Percentiles rank a stretch among this genome's conserved stretches.
Evolutionary conservation across 1,140 invertebrate species (phyloP).

Genomic region (Leguminivora glycinivorella): DNA sequence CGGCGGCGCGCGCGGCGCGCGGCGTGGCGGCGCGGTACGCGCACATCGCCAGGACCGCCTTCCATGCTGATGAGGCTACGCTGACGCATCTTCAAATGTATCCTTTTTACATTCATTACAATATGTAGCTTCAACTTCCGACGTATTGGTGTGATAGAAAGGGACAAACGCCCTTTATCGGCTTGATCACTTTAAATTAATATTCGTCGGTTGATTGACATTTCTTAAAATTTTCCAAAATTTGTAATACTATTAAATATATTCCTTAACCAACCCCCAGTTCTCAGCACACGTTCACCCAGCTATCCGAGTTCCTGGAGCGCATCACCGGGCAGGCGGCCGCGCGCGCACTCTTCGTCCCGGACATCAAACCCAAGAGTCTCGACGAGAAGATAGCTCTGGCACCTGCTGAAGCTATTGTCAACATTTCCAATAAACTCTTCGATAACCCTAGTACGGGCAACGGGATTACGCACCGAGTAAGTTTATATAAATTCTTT

Average conservation of each 20-base stretch:
- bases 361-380: constrained; percentile 75
- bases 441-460: constrained; percentile 61
- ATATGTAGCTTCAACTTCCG: too few relatives aligned
- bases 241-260: neutral
- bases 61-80: constrained; percentile 94
- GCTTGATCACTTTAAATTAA: too few relatives aligned
- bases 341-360: constrained; percentile 48
- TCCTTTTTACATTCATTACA: constrained; percentile 63
- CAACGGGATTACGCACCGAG: constrained; percentile 62
- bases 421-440: constrained; percentile 55
- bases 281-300: constrained; percentile 87
- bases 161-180: too few relatives aligned
- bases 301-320: constrained; percentile 88
- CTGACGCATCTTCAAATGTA: constrained; percentile 87
- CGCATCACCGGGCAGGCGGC: constrained; percentile 76
- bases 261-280: constrained; percentile 61
- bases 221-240: too few relatives aligned
- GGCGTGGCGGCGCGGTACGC: constrained; percentile 88
- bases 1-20: constrained; percentile 80
- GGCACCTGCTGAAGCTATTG: constrained; percentile 60
- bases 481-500: constrained; percentile 43
- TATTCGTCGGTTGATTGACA: too few relatives aligned
- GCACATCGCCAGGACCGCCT: constrained; percentile 93
- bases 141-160: too few relatives aligned
- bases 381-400: constrained; percentile 78